Evolutionary conservation across 2,888 invertebrate species (phyloP), one percentile per base, ranked within the genome.

Genomic region (Metopia argyrocephala): DNA sequence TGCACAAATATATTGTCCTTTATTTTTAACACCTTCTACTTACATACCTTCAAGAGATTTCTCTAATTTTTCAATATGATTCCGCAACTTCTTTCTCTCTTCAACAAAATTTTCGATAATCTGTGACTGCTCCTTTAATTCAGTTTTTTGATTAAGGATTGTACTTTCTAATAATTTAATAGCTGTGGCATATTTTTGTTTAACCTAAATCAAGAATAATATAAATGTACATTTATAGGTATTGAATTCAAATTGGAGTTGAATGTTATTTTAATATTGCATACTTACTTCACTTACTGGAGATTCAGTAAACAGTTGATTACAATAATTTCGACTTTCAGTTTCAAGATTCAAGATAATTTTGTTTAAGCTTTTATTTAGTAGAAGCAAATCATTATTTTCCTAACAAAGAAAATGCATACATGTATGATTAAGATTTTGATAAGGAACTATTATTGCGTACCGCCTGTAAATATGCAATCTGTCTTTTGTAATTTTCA

Each of bases 331-430:
- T 87, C 92, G 92, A 3, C 95, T 88, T 89, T 95, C 94, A 21
- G 91, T 92, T 86, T 95, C 95, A 75, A 95, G 90, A 62, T 92
- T 92, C 46, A 93, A 93, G 61, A 95, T 93, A 0, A 94, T 93
- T 86, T 92, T 92, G 79, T 94, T 91, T 0, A 94, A 92, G 79
- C 93, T 93, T 87, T 93, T 93, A 93, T 94, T 95, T 45, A 95
- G 87, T 20, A 93, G 92, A 57, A 92, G 91, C 2, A 94, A 90
- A 0, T 93, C 93, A 64, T 93, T 92, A 85, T 94, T 93, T 90
- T 95, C 95, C 92, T 93, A 85, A 61, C 73, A 76, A 79, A 4
- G 65, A 20, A 46, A 9, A 38, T 38, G 15, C 15, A 38, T 12
- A 38, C 38, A 15, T 15, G 9, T 38, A 2, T 50, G 27, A 48